Conservation (phyloP, 2,797 vertebrate species). For the Phrynocephalus vlangalii region DNA sequence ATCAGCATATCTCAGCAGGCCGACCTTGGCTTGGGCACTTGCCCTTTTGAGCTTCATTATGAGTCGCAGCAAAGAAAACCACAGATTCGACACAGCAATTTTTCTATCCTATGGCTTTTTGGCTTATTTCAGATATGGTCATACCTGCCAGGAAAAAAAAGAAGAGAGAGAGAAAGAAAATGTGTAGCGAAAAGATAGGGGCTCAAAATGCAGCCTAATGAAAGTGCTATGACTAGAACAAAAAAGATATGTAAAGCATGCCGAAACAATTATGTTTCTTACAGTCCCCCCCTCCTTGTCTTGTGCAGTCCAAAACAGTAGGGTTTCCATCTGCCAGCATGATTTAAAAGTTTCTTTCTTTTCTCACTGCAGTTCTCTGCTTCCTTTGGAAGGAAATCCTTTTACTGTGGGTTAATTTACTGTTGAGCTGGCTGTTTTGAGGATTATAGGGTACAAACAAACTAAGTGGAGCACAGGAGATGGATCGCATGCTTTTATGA, state of each 20-base stretch:
- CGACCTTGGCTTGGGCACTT: not conserved
- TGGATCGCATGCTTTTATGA: slow-evolving; percentile 42
- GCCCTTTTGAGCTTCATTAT: not conserved
- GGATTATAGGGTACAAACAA: slow-evolving; percentile 57
- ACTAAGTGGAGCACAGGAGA: slow-evolving; percentile 56
- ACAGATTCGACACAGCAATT: slow-evolving; percentile 3
- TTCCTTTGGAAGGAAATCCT: slow-evolving; percentile 65
- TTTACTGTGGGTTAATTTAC: slow-evolving; percentile 63
- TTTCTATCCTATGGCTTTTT: slow-evolving; percentile 12
- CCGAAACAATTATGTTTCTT: slow-evolving; percentile 58
- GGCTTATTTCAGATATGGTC: not conserved
- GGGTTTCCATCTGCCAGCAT: slow-evolving; percentile 66
- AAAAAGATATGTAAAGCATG: slow-evolving; percentile 59
- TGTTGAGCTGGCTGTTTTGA: slow-evolving; percentile 50
- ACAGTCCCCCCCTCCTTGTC: slow-evolving; percentile 36
- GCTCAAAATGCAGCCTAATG: not conserved
- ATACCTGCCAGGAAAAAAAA: not conserved
- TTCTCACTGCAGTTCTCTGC: slow-evolving; percentile 49
- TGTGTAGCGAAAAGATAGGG: not conserved
- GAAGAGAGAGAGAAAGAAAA: not conserved
- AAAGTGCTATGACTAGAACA: slow-evolving; percentile 45
- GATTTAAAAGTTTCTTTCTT: slow-evolving; percentile 67
- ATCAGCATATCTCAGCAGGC: not conserved
- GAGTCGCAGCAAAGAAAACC: slow-evolving; percentile 14
- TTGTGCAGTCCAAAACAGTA: slow-evolving; percentile 64